phyloP scores from a whole-genome alignment of 2,888 invertebrate species.

The Dascillus cervinus region DNA sequence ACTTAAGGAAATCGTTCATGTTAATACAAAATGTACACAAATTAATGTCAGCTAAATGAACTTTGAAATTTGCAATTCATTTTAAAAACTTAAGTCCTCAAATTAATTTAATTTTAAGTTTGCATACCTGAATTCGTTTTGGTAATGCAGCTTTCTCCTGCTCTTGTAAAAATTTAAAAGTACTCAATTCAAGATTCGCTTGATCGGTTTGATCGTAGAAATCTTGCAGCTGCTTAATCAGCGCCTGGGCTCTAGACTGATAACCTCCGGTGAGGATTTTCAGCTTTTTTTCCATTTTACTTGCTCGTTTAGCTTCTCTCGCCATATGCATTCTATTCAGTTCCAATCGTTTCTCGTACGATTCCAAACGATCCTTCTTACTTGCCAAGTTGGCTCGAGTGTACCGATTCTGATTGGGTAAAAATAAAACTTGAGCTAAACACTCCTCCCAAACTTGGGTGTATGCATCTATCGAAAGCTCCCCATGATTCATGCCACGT shows the following conservation, averaged over 20 bases:
- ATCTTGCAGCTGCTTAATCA: constrained; percentile 82
- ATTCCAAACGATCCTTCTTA: constrained; percentile 93
- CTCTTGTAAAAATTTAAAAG: constrained; percentile 81
- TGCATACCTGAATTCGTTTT: constrained; percentile 70
- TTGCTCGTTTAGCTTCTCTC: constrained; percentile 90
- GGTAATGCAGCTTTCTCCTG: constrained; percentile 89
- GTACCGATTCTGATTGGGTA: constrained; percentile 68
- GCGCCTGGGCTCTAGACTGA: constrained; percentile 66
- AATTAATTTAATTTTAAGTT: constrained; percentile 7
- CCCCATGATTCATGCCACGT: constrained; percentile 92
- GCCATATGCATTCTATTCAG: constrained; percentile 95
- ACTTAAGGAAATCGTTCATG: too few relatives aligned
- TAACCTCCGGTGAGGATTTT: constrained; percentile 92
- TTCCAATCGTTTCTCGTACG: constrained; percentile 85
- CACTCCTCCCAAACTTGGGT: constrained; percentile 95
- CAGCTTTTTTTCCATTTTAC: constrained; percentile 96
- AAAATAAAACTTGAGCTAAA: constrained; percentile 80
- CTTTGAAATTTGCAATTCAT: background rate
- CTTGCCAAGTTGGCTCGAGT: constrained; percentile 91
- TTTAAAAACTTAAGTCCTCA: constrained; percentile 1
- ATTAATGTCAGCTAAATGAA: too few relatives aligned
- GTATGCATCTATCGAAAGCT: constrained; percentile 84
- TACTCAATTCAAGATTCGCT: constrained; percentile 78
- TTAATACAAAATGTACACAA: too few relatives aligned
- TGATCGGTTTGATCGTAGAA: constrained; percentile 87